Conservation (phyloP, 2,888 invertebrate species). For the Chalcis sispes region DNA sequence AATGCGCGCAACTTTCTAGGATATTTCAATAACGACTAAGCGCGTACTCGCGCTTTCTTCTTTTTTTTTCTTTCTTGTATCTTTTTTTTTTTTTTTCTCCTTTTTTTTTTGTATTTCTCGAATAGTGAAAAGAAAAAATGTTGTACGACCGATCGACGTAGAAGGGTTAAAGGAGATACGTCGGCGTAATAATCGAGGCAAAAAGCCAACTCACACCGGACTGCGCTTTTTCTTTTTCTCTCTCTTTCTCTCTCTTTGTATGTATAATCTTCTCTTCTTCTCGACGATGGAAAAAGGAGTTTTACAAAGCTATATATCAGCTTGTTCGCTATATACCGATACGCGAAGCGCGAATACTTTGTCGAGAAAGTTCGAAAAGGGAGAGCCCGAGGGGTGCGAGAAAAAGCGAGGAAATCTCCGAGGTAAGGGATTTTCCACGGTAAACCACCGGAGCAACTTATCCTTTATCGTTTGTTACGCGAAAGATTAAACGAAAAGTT, state of each 20-base stretch:
- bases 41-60: neutral
- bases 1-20: neutral
- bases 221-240: neutral
- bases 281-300: neutral
- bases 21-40: slow-evolving; percentile 20
- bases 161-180: neutral
- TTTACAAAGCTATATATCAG: slow-evolving; percentile 32
- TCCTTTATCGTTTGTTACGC: slow-evolving; percentile 38
- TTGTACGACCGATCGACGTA: too few relatives aligned
- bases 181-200: neutral
- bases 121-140: too few relatives aligned
- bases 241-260: too few relatives aligned
- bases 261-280: neutral
- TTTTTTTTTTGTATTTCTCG: too few relatives aligned
- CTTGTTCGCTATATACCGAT: neutral
- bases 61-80: neutral
- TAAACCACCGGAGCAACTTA: too few relatives aligned
- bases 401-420: too few relatives aligned
- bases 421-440: too few relatives aligned
- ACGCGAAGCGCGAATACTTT: slow-evolving; percentile 20
- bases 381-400: slow-evolving; percentile 5
- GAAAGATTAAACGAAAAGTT: slow-evolving; percentile 42
- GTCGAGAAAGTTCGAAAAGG: neutral
- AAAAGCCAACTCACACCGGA: neutral
- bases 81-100: too few relatives aligned